Percentiles rank a stretch among this genome's conserved stretches.
Conservation (phyloP, 2,888 invertebrate genomes). For the Notocelia uddmanniana region DNA sequence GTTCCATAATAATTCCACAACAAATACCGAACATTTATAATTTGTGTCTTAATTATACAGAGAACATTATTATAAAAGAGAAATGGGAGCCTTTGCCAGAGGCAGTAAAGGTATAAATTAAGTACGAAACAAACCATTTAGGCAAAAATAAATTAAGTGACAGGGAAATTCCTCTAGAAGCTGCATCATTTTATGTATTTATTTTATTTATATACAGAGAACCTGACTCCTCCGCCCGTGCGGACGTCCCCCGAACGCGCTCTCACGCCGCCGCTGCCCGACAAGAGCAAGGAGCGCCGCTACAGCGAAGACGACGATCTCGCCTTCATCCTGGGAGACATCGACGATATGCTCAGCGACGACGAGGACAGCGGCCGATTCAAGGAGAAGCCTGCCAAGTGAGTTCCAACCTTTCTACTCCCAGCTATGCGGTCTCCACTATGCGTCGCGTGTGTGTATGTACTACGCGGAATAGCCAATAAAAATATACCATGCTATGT, state of each 20-base stretch:
- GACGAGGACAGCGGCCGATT: conserved; percentile 72
- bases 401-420: conserved; percentile 45
- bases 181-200: no score
- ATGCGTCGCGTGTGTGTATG: background rate
- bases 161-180: no score
- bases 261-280: conserved; percentile 61
- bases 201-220: no score
- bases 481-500: no score
- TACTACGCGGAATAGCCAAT: no score
- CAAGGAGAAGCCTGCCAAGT: conserved; percentile 65
- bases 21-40: background rate
- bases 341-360: conserved; percentile 79
- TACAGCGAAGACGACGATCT: conserved; percentile 76
- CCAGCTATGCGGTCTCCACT: background rate
- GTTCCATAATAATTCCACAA: no score
- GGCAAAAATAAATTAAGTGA: no score
- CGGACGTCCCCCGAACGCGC: conserved; percentile 50
- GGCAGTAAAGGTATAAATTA: no score
- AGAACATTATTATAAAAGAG: no score
- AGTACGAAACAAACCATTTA: no score
- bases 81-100: no score
- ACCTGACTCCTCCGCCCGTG: conserved; percentile 51
- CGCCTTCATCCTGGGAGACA: conserved; percentile 76
- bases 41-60: no score
- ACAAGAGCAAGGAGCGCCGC: conserved; percentile 11